Base-by-base conservation (phyloP, 2,888 invertebrate species). In the Coenonympha arcania region DNA sequence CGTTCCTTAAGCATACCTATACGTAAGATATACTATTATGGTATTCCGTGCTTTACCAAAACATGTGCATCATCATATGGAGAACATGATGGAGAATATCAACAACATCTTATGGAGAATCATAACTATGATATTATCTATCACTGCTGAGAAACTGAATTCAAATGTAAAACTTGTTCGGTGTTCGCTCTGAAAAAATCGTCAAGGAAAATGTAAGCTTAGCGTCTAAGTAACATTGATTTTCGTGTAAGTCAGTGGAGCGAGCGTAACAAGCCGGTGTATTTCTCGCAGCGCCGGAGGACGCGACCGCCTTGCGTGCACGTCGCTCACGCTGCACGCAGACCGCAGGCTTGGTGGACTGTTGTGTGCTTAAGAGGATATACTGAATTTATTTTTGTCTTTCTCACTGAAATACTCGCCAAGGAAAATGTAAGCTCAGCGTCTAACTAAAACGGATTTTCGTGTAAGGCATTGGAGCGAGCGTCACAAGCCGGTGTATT, bases 261-360 rank as follows among this genome's bases (percentile, higher is more conserved):
- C n/a, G 44, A 52, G 42, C 51, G 46, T 52, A 54, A 56, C 52
- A 30, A 52, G 48, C 44, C 48, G 39, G 34, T 50, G 49, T 54
- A 47, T 51, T 52, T 40, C 50, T 48, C 33, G 48, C 44, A 48
- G 54, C 22, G 44, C 56, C 56, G 53, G 48, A 58, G 60, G 60
- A 63, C 66, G 52, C 60, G 55, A 59, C 62, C 65, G 46, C 51
- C 56, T 76, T 70, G 76, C 76, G 76, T 76, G 76, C 75, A 68
- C 63, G 76, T 68, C 76, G 71, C 64, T 76, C 76, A 74, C 55
- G 52, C 59, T 58, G 58, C 76, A 74, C 55, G 52, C 59, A 59
- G 58, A 54, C 62, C 57, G 50, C 59, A 56, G 58, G 39, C 55
- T 60, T 55, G 54, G 46, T 43, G 58, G 56, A 65, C 52, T 41